Percentiles rank a stretch among this genome's conserved stretches.
Conservation (phyloP, 2,797 vertebrate species). For the Rhyacichthys aspro region DNA sequence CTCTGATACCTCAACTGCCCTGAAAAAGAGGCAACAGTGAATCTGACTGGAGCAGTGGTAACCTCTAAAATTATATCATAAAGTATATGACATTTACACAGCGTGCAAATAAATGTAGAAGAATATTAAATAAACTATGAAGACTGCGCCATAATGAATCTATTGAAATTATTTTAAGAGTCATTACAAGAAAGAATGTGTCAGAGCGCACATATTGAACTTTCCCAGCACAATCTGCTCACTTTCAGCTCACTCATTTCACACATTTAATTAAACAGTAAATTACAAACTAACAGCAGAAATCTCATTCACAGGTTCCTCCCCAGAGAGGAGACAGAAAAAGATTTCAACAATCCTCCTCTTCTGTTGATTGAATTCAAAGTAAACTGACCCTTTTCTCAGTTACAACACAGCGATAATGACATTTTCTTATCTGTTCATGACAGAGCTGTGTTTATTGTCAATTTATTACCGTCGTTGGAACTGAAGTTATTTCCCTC, state of each 20-base stretch:
- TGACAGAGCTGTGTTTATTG: constrained; percentile 41
- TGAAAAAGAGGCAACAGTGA: too few relatives aligned
- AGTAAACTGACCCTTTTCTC: constrained; percentile 39
- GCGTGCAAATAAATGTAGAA: too few relatives aligned
- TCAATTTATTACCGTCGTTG: constrained; percentile 54
- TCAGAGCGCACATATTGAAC: too few relatives aligned
- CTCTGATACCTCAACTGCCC: too few relatives aligned
- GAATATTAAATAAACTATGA: too few relatives aligned
- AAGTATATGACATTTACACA: too few relatives aligned
- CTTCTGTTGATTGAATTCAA: constrained; percentile 37
- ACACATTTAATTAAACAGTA: constrained; percentile 29
- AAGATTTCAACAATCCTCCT: constrained; percentile 23
- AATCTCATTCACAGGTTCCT: constrained; percentile 16
- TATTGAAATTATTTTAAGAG: neutral
- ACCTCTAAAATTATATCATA: too few relatives aligned
- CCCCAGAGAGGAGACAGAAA: constrained; percentile 16
- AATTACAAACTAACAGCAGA: constrained; percentile 21
- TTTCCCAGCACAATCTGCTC: constrained; percentile 1
- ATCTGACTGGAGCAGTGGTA: too few relatives aligned
- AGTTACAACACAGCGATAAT: too few relatives aligned
- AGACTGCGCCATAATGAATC: too few relatives aligned
- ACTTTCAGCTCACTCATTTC: constrained; percentile 5
- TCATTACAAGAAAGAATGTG: neutral
- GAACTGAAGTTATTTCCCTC: constrained; percentile 35
- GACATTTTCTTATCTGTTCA: constrained; percentile 43